Base-by-base conservation (phyloP, 2,797 vertebrate genomes). In the Myotis vivesi region DNA sequence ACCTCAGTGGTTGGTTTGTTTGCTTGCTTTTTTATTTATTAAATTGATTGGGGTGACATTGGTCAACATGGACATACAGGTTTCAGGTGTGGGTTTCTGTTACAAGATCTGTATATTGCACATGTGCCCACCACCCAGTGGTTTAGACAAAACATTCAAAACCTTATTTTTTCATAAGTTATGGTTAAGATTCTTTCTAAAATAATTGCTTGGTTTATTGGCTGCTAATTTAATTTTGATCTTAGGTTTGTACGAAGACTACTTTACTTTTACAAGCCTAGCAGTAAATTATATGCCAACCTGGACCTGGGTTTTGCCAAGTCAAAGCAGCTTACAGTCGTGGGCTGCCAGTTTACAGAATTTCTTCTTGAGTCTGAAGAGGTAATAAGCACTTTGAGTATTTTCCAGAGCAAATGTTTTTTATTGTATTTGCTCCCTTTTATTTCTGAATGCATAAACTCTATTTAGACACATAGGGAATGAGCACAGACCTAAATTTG, bases 311-410 rank as follows among this genome's bases (percentile, higher is more conserved):
- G 99, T 96, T 99, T 99, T 96, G 95, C 96, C 64, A 99, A 99
- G 96, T 99, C 99, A n/a, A 99, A 99, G 95, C 99, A 99, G 94
- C 99, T 99, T 96, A 99, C 99, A n/a, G 99, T 99, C 68, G 99
- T 99, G 59, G 99, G 99, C 94, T 99, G 99, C 98, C 99, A 99
- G 84, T 99, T 99, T 98, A 98, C 99, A 16, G 99, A 99, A 98
- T 99, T 99, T 98, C 99, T 99, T 97, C 99, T 99, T 96, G 99
- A 99, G 83, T 99, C 99, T 0, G 99, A 99, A 94, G 99, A 99
- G 99, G 99, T 99, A 92, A 98, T 99, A 88, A 98, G 98, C 73
- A 69, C 36, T 85, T 51, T 59, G 41, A 20, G 12, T 80, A 49
- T 90, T 87, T 36, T 83, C 17, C 51, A 93, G 20, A 9, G 64